phyloP scores from a whole-genome alignment of 2,888 invertebrate genomes.

The Drosophila planitibia region DNA sequence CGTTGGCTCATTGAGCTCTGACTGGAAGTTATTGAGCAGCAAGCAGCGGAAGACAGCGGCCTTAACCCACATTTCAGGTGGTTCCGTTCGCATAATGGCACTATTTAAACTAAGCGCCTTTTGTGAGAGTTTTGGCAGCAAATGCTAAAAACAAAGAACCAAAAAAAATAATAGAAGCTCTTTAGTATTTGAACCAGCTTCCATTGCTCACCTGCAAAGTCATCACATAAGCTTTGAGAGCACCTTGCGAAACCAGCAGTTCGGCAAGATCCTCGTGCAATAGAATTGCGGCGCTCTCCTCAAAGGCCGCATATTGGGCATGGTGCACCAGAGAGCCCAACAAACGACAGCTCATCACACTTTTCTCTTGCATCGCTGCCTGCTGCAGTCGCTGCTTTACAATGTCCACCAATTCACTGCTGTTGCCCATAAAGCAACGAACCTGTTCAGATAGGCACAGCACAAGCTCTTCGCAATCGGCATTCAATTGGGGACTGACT shows the following conservation, averaged over 20 bases:
- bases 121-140: conserved; percentile 74
- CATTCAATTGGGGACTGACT: conserved; percentile 39
- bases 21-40: conserved; percentile 82
- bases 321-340: conserved; percentile 68
- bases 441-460: conserved; percentile 75
- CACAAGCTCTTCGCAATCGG: conserved; percentile 56
- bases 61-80: conserved; percentile 77
- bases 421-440: conserved; percentile 68
- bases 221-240: conserved; percentile 74
- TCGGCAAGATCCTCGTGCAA: conserved; percentile 81
- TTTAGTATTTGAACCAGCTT: neutral
- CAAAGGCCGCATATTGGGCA: conserved; percentile 75
- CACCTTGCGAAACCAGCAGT: conserved; percentile 61
- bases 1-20: conserved; percentile 72
- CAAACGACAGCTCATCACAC: conserved; percentile 70
- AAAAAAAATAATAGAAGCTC: neutral
- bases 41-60: conserved; percentile 77
- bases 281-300: conserved; percentile 79
- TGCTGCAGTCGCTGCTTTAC: conserved; percentile 77
- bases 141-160: conserved; percentile 55
- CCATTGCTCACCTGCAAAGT: conserved; percentile 70
- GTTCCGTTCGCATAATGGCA: conserved; percentile 73
- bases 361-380: conserved; percentile 57
- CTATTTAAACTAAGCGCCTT: conserved; percentile 69
- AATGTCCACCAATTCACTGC: conserved; percentile 64